These are phyloP conservation scores for Euphydryas editha DNA, from an alignment of 2,888 invertebrate genomes.

Conservation along the genomic window DNA sequence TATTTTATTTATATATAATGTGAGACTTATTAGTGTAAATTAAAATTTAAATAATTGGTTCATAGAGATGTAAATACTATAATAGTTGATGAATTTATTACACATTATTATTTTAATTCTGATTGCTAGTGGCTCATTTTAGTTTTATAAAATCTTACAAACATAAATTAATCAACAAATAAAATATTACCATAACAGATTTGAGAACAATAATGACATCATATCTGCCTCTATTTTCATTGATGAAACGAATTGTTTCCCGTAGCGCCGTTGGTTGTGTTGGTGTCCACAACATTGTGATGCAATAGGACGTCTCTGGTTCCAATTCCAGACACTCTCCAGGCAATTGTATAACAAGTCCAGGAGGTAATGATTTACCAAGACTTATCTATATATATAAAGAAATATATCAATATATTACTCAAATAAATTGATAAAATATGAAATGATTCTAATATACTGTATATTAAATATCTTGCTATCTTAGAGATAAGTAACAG, in stretches of 20 bases:
- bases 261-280: slow-evolving; percentile 82
- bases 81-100: too few species aligned
- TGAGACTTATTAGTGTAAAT: too few species aligned
- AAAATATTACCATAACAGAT: slow-evolving; percentile 69
- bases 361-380: slow-evolving; percentile 75
- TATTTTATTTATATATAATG: too few species aligned
- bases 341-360: slow-evolving; percentile 82
- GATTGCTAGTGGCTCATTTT: too few species aligned
- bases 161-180: background rate
- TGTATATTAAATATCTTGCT: too few species aligned
- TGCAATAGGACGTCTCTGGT: slow-evolving; percentile 77
- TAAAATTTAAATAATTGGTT: too few species aligned
- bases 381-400: slow-evolving; percentile 63
- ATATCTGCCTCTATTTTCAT: slow-evolving; percentile 85
- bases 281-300: slow-evolving; percentile 87
- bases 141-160: background rate
- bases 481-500: too few species aligned
- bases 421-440: background rate
- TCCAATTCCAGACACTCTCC: slow-evolving; percentile 82
- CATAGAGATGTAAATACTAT: too few species aligned
- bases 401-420: background rate
- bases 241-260: slow-evolving; percentile 85
- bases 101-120: too few species aligned
- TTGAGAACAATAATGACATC: slow-evolving; percentile 87
- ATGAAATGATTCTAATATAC: too few species aligned